A percentile compares a stretch with the other conserved stretches of the same genome.
Evolutionary conservation across 2,797 vertebrate genomes (phyloP).

Genomic region (Pteronotus mesoamericanus): DNA sequence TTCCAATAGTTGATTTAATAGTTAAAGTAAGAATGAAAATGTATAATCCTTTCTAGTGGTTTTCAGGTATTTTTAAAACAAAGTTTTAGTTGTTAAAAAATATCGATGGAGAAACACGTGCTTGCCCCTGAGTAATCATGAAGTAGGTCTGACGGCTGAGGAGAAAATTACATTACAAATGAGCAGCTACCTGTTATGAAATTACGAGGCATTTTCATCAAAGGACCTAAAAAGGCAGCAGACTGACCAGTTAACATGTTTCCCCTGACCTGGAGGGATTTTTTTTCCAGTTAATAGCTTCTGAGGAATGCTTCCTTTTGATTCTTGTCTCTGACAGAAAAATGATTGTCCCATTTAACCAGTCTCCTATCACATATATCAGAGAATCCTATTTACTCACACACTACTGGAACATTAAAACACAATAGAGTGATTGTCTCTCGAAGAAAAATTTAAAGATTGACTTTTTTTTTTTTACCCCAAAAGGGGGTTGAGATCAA

Average conservation of each 20-base stretch:
- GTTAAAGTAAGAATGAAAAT: neutral
- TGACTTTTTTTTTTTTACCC: slow-evolving; percentile 56
- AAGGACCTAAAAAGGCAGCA: slow-evolving; percentile 74
- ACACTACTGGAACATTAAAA: slow-evolving; percentile 78
- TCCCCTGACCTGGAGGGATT: slow-evolving; percentile 75
- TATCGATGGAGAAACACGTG: slow-evolving; percentile 60
- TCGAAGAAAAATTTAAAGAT: slow-evolving; percentile 80
- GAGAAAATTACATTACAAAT: slow-evolving; percentile 76
- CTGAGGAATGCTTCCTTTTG: slow-evolving; percentile 83
- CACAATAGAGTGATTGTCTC: slow-evolving; percentile 85
- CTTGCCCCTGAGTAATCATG: slow-evolving; percentile 72
- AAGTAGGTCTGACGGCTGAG: slow-evolving; percentile 69
- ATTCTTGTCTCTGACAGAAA: slow-evolving; percentile 82
- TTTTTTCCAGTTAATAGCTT: slow-evolving; percentile 79
- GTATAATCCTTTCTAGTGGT: neutral
- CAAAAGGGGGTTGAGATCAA: slow-evolving; percentile 83
- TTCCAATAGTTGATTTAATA: neutral
- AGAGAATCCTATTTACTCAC: slow-evolving; percentile 85
- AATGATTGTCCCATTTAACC: slow-evolving; percentile 82
- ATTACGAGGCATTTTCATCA: slow-evolving; percentile 81
- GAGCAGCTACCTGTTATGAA: slow-evolving; percentile 77
- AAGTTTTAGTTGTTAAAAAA: slow-evolving; percentile 27
- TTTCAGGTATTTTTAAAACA: neutral
- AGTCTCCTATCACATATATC: slow-evolving; percentile 79
- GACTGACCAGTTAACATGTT: slow-evolving; percentile 77